Percentiles rank a stretch among this genome's conserved stretches.
These are phyloP conservation scores for Chydorus sphaericus DNA, from an alignment of 2,888 invertebrate species.

Conservation along the genomic window DNA sequence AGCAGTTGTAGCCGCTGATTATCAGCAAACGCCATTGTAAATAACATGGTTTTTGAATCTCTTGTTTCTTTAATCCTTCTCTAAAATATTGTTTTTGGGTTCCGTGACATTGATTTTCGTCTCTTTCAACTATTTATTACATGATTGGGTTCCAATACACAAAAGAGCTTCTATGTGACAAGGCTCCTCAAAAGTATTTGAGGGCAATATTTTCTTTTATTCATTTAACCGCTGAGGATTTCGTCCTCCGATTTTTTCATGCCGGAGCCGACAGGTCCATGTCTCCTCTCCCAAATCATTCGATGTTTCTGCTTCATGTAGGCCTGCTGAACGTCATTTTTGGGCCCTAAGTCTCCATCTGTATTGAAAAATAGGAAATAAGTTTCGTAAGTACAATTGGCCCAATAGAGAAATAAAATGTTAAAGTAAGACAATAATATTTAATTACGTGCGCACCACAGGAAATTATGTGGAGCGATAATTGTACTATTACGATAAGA, in stretches of 20 bases:
- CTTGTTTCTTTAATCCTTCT: not conserved
- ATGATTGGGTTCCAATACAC: no score
- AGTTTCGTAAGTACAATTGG: no score
- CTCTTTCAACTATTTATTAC: not conserved
- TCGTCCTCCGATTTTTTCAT: slow-evolving; percentile 27
- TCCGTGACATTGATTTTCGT: no score
- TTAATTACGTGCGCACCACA: no score
- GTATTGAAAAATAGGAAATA: slow-evolving; percentile 21
- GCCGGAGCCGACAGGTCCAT: slow-evolving; percentile 59
- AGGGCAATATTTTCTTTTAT: no score
- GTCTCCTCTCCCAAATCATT: slow-evolving; percentile 88
- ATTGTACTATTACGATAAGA: no score
- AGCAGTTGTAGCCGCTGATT: not conserved
- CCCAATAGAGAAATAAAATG: not conserved
- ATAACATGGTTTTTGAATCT: not conserved
- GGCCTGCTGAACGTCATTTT: slow-evolving; percentile 51
- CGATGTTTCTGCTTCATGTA: slow-evolving; percentile 99
- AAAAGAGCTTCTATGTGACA: not conserved
- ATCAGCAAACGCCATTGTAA: slow-evolving; percentile 10
- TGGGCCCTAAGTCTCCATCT: slow-evolving; percentile 86
- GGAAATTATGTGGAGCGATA: not conserved
- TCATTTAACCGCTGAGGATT: no score
- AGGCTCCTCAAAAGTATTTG: no score
- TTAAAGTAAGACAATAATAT: not conserved
- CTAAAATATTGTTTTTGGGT: no score